Evolutionary conservation across 2,888 invertebrate species (phyloP).

Genomic region (Cephonodes hylas): DNA sequence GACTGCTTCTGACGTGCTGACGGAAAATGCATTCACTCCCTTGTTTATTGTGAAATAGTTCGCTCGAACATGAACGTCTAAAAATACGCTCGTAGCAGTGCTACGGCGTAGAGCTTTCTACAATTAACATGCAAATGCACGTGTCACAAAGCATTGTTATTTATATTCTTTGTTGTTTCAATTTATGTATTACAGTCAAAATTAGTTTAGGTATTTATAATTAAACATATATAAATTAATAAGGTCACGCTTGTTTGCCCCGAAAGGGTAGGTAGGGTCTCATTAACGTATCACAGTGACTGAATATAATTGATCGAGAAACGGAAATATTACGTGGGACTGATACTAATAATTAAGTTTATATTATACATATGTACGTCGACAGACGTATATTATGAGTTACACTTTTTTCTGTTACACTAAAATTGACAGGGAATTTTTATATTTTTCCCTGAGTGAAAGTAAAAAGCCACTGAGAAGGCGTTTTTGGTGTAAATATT

Average conservation of each 20-base stretch:
- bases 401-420: no score
- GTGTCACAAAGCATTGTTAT: neutral
- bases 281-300: no score
- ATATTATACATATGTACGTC: no score
- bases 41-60: neutral
- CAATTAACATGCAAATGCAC: neutral
- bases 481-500: neutral
- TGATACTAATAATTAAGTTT: no score
- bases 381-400: no score
- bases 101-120: neutral
- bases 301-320: no score
- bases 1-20: neutral
- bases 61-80: neutral
- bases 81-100: neutral
- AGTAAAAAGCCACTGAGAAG: neutral
- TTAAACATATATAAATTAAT: no score
- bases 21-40: conserved; percentile 3
- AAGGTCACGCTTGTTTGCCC: no score
- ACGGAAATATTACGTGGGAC: no score
- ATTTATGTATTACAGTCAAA: no score
- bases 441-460: neutral
- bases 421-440: neutral
- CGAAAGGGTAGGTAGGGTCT: no score
- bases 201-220: no score
- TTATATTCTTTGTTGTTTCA: neutral